Conservation (phyloP, 1,140 invertebrate species). For the Bombyx mandarina region DNA sequence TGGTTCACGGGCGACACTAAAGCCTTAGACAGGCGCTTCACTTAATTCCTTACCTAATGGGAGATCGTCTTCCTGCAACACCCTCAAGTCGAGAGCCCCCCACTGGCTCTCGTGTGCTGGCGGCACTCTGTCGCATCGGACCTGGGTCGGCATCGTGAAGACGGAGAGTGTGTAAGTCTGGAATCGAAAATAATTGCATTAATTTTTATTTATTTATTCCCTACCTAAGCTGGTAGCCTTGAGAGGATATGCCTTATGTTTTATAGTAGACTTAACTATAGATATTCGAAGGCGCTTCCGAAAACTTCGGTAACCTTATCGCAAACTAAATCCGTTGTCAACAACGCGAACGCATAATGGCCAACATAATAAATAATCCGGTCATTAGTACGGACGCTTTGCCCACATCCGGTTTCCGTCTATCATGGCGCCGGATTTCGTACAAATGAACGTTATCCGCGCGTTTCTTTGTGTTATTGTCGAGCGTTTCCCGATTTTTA, state of each 20-base stretch:
- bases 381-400: constrained; percentile 5
- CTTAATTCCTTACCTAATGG: constrained; percentile 29
- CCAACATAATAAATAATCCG: neutral
- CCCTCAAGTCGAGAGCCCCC: constrained; percentile 33
- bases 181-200: neutral
- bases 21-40: neutral
- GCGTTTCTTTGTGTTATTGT: constrained; percentile 2
- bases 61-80: constrained; percentile 44
- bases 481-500: constrained; percentile 6
- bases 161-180: constrained; percentile 3
- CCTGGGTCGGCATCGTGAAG: constrained; percentile 39
- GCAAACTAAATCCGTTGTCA: no score
- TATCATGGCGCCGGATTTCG: constrained; percentile 3
- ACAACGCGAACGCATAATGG: no score
- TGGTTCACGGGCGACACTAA: no score
- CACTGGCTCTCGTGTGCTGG: constrained; percentile 31
- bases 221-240: no score
- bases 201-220: no score
- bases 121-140: constrained; percentile 46
- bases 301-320: no score
- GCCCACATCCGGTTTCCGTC: constrained; percentile 5
- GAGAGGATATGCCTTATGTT: no score
- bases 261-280: no score
- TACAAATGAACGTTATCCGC: constrained; percentile 5
- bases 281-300: no score